Percentiles rank a stretch among this genome's conserved stretches.
These are phyloP conservation scores for Hiodon tergisus DNA, from an alignment of 2,113 vertebrate species.

Conservation along the genomic window DNA sequence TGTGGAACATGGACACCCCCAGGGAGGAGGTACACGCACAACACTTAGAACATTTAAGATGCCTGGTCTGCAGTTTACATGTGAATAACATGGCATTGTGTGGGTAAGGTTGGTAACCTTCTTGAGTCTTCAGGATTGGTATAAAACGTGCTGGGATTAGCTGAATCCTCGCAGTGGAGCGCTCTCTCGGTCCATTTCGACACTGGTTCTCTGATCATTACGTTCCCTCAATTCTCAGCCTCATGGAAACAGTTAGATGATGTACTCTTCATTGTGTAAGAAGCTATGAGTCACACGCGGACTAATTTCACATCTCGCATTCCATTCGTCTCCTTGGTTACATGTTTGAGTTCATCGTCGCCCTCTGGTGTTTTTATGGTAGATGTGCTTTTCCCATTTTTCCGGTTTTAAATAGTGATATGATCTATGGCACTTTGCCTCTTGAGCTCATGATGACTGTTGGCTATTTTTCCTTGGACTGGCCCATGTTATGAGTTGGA, in stretches of 20 bases:
- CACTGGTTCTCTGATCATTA: too few relatives aligned
- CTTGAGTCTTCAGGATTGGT: too few relatives aligned
- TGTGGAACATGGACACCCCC: constrained; percentile 95
- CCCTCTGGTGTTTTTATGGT: constrained; percentile 12
- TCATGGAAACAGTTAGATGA: not conserved
- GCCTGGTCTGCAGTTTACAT: too few relatives aligned
- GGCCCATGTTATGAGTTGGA: not conserved
- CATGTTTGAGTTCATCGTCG: not conserved
- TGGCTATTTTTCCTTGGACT: not conserved
- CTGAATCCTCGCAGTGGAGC: too few relatives aligned
- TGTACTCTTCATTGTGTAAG: not conserved
- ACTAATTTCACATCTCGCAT: not conserved
- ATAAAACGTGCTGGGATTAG: too few relatives aligned
- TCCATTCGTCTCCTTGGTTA: constrained; percentile 5
- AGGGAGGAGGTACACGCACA: constrained; percentile 77
- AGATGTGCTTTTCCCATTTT: not conserved
- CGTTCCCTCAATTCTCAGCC: too few relatives aligned
- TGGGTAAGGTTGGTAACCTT: too few relatives aligned
- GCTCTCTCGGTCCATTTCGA: too few relatives aligned
- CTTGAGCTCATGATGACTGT: not conserved
- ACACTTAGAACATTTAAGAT: not conserved
- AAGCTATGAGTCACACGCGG: not conserved
- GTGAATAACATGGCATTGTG: too few relatives aligned
- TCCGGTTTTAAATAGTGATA: not conserved
- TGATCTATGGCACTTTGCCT: not conserved